phyloP scores from a whole-genome alignment of 2,888 invertebrate species.

The Agrochola circellaris region DNA sequence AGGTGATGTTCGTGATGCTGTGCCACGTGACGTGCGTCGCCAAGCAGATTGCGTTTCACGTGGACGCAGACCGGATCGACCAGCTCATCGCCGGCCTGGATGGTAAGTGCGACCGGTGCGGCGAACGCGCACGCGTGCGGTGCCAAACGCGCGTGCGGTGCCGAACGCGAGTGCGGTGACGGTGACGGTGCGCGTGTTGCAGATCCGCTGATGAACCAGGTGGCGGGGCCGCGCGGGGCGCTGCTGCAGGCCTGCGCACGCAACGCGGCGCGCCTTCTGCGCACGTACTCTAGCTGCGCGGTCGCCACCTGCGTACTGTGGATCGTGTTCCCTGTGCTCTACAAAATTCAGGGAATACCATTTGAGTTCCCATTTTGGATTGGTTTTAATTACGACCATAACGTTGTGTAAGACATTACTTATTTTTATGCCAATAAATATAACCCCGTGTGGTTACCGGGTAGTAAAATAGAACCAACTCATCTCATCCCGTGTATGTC shows the following conservation, averaged over 20 bases:
- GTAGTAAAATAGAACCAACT: too few species aligned
- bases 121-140: too few species aligned
- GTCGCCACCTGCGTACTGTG: constrained; percentile 79
- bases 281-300: constrained; percentile 72
- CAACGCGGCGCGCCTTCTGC: constrained; percentile 58
- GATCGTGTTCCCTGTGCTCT: constrained; percentile 72
- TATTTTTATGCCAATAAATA: neutral
- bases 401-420: constrained; percentile 35
- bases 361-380: constrained; percentile 74
- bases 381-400: constrained; percentile 59
- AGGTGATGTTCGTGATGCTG: constrained; percentile 83
- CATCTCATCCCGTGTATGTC: too few species aligned
- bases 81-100: constrained; percentile 55
- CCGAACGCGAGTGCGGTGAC: neutral
- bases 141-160: too few species aligned
- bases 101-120: constrained; percentile 42
- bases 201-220: constrained; percentile 66
- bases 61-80: constrained; percentile 59
- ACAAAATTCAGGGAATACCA: constrained; percentile 64
- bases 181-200: constrained; percentile 16
- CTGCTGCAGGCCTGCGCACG: constrained; percentile 46
- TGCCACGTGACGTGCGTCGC: constrained; percentile 82
- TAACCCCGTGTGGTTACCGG: too few species aligned
- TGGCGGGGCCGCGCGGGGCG: constrained; percentile 38
- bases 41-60: constrained; percentile 80